Percentiles rank a stretch among this genome's conserved stretches.
Evolutionary conservation across 2,888 invertebrate genomes (phyloP).

Genomic region (Mythimna ferrago): DNA sequence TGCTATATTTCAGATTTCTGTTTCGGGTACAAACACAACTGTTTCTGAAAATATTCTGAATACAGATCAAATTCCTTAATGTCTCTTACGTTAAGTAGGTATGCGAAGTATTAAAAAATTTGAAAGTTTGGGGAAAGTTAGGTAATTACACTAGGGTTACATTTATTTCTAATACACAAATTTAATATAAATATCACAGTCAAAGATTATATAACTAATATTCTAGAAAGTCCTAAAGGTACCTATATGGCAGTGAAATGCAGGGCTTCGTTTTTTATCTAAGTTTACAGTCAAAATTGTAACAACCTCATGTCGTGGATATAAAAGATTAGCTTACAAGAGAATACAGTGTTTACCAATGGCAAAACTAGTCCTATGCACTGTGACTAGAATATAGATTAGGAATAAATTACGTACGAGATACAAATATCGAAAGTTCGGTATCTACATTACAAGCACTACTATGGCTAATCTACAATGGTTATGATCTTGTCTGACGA

Average conservation of each 20-base stretch:
- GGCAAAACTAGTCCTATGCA: conserved; percentile 86
- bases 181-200: conserved; percentile 91
- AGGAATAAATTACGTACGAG: conserved; percentile 87
- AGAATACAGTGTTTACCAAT: conserved; percentile 70
- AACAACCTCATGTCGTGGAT: conserved; percentile 74
- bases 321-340: conserved; percentile 62
- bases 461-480: conserved; percentile 74
- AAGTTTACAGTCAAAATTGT: conserved; percentile 72
- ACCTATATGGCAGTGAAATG: conserved; percentile 86
- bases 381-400: conserved; percentile 88
- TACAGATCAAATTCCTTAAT: conserved; percentile 70
- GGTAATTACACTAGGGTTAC: conserved; percentile 76
- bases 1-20: conserved; percentile 81
- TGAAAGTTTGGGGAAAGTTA: conserved; percentile 65
- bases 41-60: conserved; percentile 83
- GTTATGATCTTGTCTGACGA: conserved; percentile 65
- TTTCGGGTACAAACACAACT: conserved; percentile 78
- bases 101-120: conserved; percentile 66
- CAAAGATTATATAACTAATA: conserved; percentile 88
- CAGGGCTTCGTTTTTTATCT: conserved; percentile 73
- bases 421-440: conserved; percentile 79
- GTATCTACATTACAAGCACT: conserved; percentile 81
- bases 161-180: conserved; percentile 87
- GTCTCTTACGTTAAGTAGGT: conserved; percentile 62
- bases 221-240: conserved; percentile 81